Conservation (phyloP, 2,888 invertebrate species). For the Julus scandinavius region DNA sequence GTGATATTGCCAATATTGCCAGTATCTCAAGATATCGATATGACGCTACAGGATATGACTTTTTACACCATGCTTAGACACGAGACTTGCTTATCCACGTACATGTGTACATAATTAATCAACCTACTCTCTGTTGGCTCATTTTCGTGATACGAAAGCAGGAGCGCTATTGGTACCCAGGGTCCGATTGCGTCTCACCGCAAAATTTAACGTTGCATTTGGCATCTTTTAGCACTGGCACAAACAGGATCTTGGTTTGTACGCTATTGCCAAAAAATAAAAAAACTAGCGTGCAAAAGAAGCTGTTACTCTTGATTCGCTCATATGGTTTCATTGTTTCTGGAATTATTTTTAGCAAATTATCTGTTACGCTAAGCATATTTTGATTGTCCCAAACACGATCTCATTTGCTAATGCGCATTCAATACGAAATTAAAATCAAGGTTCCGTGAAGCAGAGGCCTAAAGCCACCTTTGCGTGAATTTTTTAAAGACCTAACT, state of each 20-base stretch:
- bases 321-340: not conserved
- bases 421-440: not conserved
- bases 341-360: not conserved
- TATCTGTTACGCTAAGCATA: conserved; percentile 4
- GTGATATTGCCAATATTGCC: not conserved
- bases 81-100: not conserved
- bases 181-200: conserved; percentile 25
- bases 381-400: not conserved
- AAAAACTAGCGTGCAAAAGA: not conserved
- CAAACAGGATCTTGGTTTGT: not conserved
- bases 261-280: not conserved
- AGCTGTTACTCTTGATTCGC: not conserved
- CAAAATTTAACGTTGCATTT: not conserved
- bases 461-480: not conserved
- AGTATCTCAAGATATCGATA: not conserved
- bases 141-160: conserved; percentile 3
- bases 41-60: not conserved
- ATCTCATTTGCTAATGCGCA: not conserved
- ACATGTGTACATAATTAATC: conserved; percentile 10
- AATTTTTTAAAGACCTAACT: not conserved
- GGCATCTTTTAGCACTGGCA: not conserved
- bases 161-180: not conserved
- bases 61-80: not conserved
- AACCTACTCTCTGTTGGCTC: not conserved
- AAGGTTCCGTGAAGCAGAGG: not conserved